Conservation (phyloP, 2,797 vertebrate genomes). For the Acanthurus leucopareius region DNA sequence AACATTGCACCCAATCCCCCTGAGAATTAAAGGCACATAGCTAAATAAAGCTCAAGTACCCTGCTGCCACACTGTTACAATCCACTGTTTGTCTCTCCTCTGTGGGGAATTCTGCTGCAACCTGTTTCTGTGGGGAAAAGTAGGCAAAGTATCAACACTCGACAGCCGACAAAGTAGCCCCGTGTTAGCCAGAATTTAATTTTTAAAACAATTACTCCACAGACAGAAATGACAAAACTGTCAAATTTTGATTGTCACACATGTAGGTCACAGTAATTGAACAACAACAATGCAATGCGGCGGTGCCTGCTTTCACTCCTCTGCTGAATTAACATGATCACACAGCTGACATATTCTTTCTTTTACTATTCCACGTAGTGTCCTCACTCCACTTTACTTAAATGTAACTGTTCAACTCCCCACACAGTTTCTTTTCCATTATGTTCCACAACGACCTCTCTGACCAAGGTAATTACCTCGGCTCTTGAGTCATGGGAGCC, state of each 20-base stretch:
- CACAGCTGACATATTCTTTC: slow-evolving; percentile 22
- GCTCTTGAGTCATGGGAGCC: slow-evolving; percentile 68
- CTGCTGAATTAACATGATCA: slow-evolving; percentile 27
- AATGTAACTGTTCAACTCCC: slow-evolving; percentile 66
- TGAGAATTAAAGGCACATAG: slow-evolving; percentile 80
- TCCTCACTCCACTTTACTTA: slow-evolving; percentile 46
- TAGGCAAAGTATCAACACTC: slow-evolving; percentile 63
- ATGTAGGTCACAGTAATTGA: slow-evolving; percentile 61
- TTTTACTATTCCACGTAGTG: slow-evolving; percentile 27
- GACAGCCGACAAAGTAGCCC: slow-evolving; percentile 64
- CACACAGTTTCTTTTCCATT: slow-evolving; percentile 71
- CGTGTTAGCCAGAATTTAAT: slow-evolving; percentile 53
- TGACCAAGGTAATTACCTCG: slow-evolving; percentile 81
- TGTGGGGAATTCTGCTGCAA: slow-evolving; percentile 74
- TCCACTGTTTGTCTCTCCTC: slow-evolving; percentile 70
- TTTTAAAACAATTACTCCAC: slow-evolving; percentile 62
- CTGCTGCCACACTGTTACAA: slow-evolving; percentile 71
- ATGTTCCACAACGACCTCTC: slow-evolving; percentile 72
- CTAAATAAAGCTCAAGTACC: slow-evolving; percentile 85
- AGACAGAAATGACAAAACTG: slow-evolving; percentile 45
- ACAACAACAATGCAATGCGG: slow-evolving; percentile 19
- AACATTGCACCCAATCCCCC: slow-evolving; percentile 75
- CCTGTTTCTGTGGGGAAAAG: slow-evolving; percentile 68
- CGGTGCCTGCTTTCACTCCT: slow-evolving; percentile 21
- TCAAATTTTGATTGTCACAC: slow-evolving; percentile 58